Conservation (phyloP, 2,113 vertebrate species). For the Hydrolagus affinis region DNA sequence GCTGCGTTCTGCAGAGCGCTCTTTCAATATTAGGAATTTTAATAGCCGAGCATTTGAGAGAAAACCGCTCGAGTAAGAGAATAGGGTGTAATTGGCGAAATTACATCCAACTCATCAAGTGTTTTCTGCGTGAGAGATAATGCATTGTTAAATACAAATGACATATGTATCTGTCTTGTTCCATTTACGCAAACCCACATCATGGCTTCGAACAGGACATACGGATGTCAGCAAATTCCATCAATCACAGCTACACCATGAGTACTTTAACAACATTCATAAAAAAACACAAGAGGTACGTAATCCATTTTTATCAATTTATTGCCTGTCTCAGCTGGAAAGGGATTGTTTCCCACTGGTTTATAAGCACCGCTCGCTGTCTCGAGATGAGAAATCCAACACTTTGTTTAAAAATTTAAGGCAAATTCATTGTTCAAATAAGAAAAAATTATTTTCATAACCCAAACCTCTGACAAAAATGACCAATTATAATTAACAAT, state of each 20-base stretch:
- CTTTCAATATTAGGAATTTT: slow-evolving; percentile 13
- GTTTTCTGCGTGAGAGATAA: slow-evolving; percentile 24
- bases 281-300: slow-evolving; percentile 23
- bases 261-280: slow-evolving; percentile 29
- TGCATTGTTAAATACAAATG: slow-evolving; percentile 26
- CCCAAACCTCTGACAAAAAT: background rate
- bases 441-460: background rate
- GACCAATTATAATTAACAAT: background rate
- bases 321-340: background rate
- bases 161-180: slow-evolving; percentile 26
- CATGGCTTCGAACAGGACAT: slow-evolving; percentile 20
- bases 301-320: slow-evolving; percentile 30
- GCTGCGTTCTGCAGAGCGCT: background rate
- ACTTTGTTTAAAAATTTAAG: slow-evolving; percentile 2
- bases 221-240: slow-evolving; percentile 13
- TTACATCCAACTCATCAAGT: background rate
- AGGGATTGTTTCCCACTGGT: background rate
- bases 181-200: slow-evolving; percentile 20
- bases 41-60: background rate
- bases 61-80: background rate
- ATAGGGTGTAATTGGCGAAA: background rate
- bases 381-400: background rate
- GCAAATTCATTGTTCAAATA: background rate
- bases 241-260: slow-evolving; percentile 23
- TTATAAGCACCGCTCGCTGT: background rate